These are phyloP conservation scores for Stigmatopora argus DNA, from an alignment of 2,113 vertebrate genomes.

Conservation along the genomic window DNA sequence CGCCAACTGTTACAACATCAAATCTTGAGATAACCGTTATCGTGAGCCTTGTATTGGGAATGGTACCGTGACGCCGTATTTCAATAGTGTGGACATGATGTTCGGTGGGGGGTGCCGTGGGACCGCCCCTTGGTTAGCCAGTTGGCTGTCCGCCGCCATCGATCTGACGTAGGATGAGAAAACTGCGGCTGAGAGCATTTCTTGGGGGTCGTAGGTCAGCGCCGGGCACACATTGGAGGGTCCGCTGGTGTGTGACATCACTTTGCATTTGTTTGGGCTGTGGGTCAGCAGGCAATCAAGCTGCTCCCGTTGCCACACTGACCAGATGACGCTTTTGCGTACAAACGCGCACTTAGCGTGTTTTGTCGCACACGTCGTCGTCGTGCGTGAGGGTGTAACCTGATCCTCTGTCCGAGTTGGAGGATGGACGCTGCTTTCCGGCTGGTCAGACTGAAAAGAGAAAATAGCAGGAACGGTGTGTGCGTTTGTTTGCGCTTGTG, in stretches of 20 bases:
- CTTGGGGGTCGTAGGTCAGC: slow-evolving; percentile 49
- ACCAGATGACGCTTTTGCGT: slow-evolving; percentile 29
- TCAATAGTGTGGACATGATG: slow-evolving; percentile 1
- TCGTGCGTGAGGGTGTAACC: slow-evolving; percentile 20
- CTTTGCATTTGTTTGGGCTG: slow-evolving; percentile 23
- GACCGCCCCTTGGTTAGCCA: slow-evolving; percentile 28
- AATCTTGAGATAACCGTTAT: not conserved
- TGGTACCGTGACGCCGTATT: too few species aligned
- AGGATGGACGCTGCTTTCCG: slow-evolving; percentile 27
- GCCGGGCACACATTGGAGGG: slow-evolving; percentile 28
- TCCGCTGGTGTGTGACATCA: slow-evolving; percentile 19
- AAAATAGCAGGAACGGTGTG: slow-evolving; percentile 33
- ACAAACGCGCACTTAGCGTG: not conserved
- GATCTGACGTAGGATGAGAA: slow-evolving; percentile 41
- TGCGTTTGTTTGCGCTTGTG: slow-evolving; percentile 33
- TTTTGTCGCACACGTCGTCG: not conserved
- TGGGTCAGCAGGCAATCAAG: slow-evolving; percentile 37
- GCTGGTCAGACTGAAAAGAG: slow-evolving; percentile 30
- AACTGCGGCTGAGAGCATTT: slow-evolving; percentile 53
- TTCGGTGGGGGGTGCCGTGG: not conserved
- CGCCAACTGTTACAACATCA: not conserved
- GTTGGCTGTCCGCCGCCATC: slow-evolving; percentile 40
- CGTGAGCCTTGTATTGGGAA: too few species aligned
- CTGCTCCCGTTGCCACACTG: slow-evolving; percentile 23
- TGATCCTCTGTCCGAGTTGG: slow-evolving; percentile 31